Conservation (phyloP, 2,113 vertebrate genomes). For the Dascyllus trimaculatus region DNA sequence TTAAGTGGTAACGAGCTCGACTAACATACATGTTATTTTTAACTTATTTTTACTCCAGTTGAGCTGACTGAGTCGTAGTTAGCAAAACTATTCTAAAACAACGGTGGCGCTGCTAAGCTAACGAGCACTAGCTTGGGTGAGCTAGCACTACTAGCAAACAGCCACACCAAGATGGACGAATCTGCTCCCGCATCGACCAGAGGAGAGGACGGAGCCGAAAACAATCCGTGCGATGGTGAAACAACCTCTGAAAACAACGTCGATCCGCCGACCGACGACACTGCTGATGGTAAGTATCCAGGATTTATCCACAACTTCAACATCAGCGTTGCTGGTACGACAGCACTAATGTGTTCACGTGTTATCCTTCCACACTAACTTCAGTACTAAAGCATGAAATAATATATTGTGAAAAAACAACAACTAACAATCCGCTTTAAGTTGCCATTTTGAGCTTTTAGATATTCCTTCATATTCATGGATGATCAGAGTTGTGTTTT, state of each 20-base stretch:
- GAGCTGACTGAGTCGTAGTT: neutral
- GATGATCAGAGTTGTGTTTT: too few species aligned
- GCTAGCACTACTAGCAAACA: constrained; percentile 38
- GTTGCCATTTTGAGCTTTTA: too few species aligned
- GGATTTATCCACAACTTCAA: neutral
- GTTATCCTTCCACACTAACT: neutral
- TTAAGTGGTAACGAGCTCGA: neutral
- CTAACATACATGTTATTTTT: fast-evolving
- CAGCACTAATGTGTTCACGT: neutral
- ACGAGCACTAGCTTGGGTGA: constrained; percentile 8
- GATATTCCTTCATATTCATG: too few species aligned
- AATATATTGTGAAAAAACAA: too few species aligned
- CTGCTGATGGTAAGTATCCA: constrained; percentile 40
- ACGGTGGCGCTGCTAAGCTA: constrained; percentile 14
- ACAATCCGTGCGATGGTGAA: constrained; percentile 6
- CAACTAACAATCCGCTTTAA: too few species aligned
- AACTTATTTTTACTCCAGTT: fast-evolving
- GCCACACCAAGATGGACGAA: constrained; percentile 74
- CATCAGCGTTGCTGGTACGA: neutral
- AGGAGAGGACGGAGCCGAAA: constrained; percentile 28
- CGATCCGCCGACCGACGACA: constrained; percentile 5
- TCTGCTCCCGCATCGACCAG: constrained; percentile 11
- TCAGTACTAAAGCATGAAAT: neutral
- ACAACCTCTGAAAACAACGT: neutral
- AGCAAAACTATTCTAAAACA: neutral